Conservation (phyloP, 2,888 invertebrate species). For the Nemotelus nigrinus region DNA sequence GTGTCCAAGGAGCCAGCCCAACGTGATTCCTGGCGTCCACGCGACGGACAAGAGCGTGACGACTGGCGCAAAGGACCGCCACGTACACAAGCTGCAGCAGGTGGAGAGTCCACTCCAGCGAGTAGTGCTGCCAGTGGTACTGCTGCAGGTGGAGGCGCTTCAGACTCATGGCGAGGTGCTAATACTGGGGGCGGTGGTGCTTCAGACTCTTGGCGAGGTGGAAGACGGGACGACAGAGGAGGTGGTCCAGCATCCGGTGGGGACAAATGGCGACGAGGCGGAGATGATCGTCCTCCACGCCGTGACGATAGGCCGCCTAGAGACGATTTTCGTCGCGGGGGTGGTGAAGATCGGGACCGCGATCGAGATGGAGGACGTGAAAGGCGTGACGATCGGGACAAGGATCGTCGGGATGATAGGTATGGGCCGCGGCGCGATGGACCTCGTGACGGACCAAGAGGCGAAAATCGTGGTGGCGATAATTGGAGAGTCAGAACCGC, state of each 20-base stretch:
- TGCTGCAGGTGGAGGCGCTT: slow-evolving; percentile 8
- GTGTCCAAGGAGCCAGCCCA: slow-evolving; percentile 61
- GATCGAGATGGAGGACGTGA: slow-evolving; percentile 48
- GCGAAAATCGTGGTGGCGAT: slow-evolving; percentile 50
- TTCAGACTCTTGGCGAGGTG: slow-evolving; percentile 2
- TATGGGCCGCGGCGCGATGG: slow-evolving; percentile 36
- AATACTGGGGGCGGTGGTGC: slow-evolving; percentile 10
- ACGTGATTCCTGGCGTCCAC: slow-evolving; percentile 58
- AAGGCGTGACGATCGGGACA: slow-evolving; percentile 52
- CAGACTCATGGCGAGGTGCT: slow-evolving; percentile 4
- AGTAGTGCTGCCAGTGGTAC: neutral
- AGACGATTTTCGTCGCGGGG: slow-evolving; percentile 22
- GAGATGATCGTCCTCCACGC: slow-evolving; percentile 32
- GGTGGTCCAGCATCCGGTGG: slow-evolving; percentile 46
- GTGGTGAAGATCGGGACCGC: slow-evolving; percentile 25
- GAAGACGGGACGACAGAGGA: slow-evolving; percentile 6
- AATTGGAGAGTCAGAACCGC: slow-evolving; percentile 53
- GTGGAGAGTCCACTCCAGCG: neutral
- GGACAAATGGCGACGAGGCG: slow-evolving; percentile 49
- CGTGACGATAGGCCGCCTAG: slow-evolving; percentile 29
- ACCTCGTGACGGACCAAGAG: slow-evolving; percentile 52
- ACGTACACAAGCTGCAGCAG: slow-evolving; percentile 2
- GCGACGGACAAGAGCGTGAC: slow-evolving; percentile 50
- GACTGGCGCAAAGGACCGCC: slow-evolving; percentile 48
- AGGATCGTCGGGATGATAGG: slow-evolving; percentile 57